Conservation (phyloP, 2,888 invertebrate species). For the Ectemnius continuus region DNA sequence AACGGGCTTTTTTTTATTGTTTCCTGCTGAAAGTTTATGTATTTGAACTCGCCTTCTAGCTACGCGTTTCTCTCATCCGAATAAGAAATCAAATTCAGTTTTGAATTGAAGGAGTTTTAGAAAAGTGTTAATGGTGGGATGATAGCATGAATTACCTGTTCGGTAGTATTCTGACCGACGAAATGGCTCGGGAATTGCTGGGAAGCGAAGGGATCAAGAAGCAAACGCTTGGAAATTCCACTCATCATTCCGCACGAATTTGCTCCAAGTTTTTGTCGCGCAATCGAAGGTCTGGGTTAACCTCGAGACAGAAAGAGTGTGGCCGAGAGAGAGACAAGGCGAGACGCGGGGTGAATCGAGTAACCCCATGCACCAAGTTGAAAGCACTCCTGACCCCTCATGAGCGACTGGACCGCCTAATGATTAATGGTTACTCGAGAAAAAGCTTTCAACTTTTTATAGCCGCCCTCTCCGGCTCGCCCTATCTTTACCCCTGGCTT, state of each 20-base stretch:
- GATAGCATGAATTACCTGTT: too few species aligned
- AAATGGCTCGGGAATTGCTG: constrained; percentile 1
- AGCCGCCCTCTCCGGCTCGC: constrained; percentile 5
- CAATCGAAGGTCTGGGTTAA: constrained; percentile 12
- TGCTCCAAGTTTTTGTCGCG: constrained; percentile 24
- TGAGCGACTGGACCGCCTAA: constrained; percentile 36
- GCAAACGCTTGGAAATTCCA: constrained; percentile 41
- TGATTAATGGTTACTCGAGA: constrained; percentile 48
- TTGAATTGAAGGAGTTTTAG: too few species aligned
- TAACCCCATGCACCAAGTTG: constrained; percentile 27
- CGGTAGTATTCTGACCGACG: neutral
- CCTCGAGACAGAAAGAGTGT: neutral
- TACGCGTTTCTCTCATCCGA: neutral
- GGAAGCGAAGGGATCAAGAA: neutral
- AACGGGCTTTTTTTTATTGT: neutral
- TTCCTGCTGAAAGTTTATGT: neutral
- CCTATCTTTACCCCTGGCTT: neutral
- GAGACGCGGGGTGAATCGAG: constrained; percentile 10
- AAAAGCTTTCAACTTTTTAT: constrained; percentile 50
- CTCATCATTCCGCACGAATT: constrained; percentile 5
- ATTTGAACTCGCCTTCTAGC: neutral
- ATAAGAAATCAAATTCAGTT: too few species aligned
- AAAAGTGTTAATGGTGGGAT: too few species aligned
- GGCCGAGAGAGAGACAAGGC: too few species aligned
- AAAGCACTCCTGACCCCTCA: constrained; percentile 42